A percentile compares a stretch with the other conserved stretches of the same genome.
phyloP scores from a whole-genome alignment of 2,797 vertebrate genomes.

The Arvicola amphibius region DNA sequence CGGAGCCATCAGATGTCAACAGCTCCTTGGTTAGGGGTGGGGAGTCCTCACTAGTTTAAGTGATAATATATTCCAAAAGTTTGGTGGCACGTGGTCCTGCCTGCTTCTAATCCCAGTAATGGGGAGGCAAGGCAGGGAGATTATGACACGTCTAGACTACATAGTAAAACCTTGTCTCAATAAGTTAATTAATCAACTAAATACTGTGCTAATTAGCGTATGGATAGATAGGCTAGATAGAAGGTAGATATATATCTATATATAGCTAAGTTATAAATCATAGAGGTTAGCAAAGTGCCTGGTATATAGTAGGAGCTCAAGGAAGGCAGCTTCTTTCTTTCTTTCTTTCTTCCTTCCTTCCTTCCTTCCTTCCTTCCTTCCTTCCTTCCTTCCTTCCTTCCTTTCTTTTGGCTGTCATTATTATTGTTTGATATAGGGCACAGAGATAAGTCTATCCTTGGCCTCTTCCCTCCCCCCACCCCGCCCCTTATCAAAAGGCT shows the following conservation, averaged over 20 bases:
- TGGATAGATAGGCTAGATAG: neutral
- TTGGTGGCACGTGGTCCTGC: too few relatives aligned
- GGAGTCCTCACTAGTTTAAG: neutral
- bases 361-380: too few relatives aligned
- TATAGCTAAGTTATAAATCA: neutral
- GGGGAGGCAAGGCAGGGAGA: neutral
- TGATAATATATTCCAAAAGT: neutral
- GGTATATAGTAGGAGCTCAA: neutral
- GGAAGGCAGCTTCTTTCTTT: neutral
- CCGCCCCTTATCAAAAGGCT: neutral
- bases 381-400: too few relatives aligned
- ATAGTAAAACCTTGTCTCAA: neutral
- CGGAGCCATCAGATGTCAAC: neutral
- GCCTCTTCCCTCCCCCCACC: neutral
- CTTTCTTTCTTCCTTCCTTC: too few relatives aligned
- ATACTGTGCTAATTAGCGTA: neutral
- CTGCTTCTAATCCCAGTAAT: neutral
- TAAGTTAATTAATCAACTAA: neutral
- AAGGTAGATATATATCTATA: neutral
- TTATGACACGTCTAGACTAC: neutral
- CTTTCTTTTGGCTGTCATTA: neutral
- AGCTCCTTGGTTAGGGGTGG: neutral
- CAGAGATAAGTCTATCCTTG: neutral
- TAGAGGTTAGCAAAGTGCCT: neutral
- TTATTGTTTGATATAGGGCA: neutral